These are phyloP conservation scores for Alviniconcha marisindica DNA, from an alignment of 1,140 invertebrate genomes.

Conservation along the genomic window DNA sequence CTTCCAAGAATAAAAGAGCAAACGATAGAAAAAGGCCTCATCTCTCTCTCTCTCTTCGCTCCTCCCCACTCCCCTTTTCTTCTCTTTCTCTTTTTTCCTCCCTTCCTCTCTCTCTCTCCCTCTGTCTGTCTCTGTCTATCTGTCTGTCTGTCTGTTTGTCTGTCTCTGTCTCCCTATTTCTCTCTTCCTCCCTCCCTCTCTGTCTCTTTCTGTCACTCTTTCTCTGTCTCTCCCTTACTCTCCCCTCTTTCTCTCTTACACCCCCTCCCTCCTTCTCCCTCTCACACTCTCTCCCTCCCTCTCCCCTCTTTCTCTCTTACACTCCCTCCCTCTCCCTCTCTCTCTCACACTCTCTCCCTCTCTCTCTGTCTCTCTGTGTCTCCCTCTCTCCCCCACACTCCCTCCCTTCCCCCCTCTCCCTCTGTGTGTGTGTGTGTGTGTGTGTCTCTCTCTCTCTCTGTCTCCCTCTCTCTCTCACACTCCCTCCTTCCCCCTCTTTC, in stretches of 20 bases:
- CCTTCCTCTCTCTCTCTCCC: too few relatives aligned
- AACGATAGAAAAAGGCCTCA: too few relatives aligned
- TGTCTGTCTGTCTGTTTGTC: background rate
- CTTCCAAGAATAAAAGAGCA: too few relatives aligned
- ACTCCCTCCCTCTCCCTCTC: too few relatives aligned
- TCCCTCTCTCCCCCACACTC: background rate
- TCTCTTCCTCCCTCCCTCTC: slow-evolving; percentile 13
- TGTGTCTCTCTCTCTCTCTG: background rate
- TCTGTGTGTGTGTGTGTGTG: too few relatives aligned
- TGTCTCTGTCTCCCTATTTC: background rate
- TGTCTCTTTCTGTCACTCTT: background rate
- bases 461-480: background rate
- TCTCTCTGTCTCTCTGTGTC: background rate
- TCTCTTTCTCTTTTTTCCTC: too few relatives aligned
- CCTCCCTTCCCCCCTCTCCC: background rate
- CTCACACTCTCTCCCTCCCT: background rate
- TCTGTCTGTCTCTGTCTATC: background rate
- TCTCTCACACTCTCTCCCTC: too few relatives aligned
- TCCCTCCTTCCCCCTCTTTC: background rate
- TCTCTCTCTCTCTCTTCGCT: slow-evolving; percentile 7
- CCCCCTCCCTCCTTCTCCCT: background rate
- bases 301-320: background rate
- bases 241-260: background rate
- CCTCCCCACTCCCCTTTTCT: background rate
- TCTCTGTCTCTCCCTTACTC: background rate